Base-by-base conservation (phyloP, 1,140 invertebrate genomes). In the Solen grandis region DNA sequence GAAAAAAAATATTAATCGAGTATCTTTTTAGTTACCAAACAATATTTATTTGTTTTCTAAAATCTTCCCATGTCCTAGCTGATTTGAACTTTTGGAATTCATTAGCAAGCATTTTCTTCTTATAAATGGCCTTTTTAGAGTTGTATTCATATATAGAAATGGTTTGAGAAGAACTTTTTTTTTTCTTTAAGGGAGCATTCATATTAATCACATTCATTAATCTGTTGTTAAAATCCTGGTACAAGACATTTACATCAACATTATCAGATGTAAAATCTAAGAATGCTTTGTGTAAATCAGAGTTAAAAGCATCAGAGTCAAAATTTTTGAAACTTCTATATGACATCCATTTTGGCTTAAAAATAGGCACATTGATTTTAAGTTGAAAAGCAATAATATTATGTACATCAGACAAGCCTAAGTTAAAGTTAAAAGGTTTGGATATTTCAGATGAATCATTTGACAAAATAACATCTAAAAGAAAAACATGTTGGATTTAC, bases 1-100 rank as follows among this genome's bases (percentile, higher is more conserved):
- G n/a, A n/a, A n/a, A n/a, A n/a, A 68, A 78, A 29, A 78, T 60
- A 29, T 57, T 78, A 38, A 82, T 59, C 22, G 80, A 73, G 16
- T 52, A 68, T 50, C 52, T 54, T 60, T 79, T 78, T n/a, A n/a
- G n/a, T n/a, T n/a, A 22, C n/a, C 19, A 22, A 22, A 59, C 57
- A 13, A 59, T 13, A 22, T 59, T 59, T 59, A 19, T 59, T 59
- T 59, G 57, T 25, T 59, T 14, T 22, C 57, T 59, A 22, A 59
- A 59, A 25, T 59, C 29, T 59, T 59, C 57, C 57, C 57, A 59
- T 19, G n/a, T 59, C 29, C 29, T 59, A 22, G 57, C 8, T 25
- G 8, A 14, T 59, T 59, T 25, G 25, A 22, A 13, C 25, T 13
- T 59, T 22, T 59, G n/a, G 8, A 14, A 59, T 59, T 59, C 29